Evolutionary conservation across 2,888 invertebrate genomes (phyloP).

Genomic region (Bombyx huttoni): DNA sequence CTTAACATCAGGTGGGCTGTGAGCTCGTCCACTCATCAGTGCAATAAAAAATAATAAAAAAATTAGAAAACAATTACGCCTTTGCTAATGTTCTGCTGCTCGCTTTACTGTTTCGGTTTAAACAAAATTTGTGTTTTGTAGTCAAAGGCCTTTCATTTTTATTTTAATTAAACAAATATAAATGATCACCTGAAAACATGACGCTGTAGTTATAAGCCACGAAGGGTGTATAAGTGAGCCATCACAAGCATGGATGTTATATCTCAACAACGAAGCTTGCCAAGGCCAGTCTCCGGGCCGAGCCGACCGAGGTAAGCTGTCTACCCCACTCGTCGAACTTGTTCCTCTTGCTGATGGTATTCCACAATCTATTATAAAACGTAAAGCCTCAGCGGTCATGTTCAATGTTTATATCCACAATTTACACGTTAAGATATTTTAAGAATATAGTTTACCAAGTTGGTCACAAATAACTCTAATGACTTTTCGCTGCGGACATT

Average conservation of each 20-base stretch:
- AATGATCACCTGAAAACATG: constrained; percentile 79
- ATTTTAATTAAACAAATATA: background rate
- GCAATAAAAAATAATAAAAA: no score
- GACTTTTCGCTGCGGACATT: constrained; percentile 83
- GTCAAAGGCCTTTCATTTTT: no score
- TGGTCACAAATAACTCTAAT: constrained; percentile 85
- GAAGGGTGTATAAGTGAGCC: constrained; percentile 85
- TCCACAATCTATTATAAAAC: constrained; percentile 74
- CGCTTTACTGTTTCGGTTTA: no score
- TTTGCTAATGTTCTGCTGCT: no score
- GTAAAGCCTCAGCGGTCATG: background rate
- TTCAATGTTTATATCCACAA: background rate
- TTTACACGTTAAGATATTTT: background rate
- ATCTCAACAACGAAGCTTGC: constrained; percentile 86
- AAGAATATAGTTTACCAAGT: constrained; percentile 68
- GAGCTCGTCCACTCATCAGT: no score
- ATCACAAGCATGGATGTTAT: constrained; percentile 90
- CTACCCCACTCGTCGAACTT: constrained; percentile 52
- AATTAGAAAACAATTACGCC: no score
- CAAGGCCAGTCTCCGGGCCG: constrained; percentile 94
- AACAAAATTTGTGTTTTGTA: no score
- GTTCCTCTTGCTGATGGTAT: constrained; percentile 73
- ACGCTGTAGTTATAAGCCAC: constrained; percentile 90
- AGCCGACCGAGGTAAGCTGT: constrained; percentile 79
- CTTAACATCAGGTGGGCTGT: no score